Base-by-base conservation (phyloP, 1,140 invertebrate species). In the Nebria ingens region DNA sequence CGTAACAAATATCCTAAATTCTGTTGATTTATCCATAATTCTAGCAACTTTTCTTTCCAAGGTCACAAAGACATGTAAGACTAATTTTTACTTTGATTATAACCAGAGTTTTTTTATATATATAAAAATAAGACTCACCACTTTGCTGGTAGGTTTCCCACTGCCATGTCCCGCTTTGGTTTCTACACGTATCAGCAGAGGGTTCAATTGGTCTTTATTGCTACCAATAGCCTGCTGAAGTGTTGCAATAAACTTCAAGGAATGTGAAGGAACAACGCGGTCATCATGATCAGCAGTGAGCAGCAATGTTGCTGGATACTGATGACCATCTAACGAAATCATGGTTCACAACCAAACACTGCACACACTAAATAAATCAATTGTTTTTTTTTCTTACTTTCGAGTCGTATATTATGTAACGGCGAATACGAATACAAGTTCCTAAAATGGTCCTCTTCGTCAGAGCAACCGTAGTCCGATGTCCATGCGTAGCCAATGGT, bases 211-310 rank as follows among this genome's bases (percentile, higher is more conserved):
- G 58, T 79, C 74, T 1, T 79, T 64, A 15, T 79, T 67, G 40
- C 73, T 69, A 45, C 83, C 80, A 40, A 92, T 70, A 20, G 74
- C 77, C 63, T 93, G 73, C 67, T 99, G 97, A 45, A 99, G 72
- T 63, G 91, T 81, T 0, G 97, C 93, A 54, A 94, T 89, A 66
- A 90, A 92, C 75, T 99, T 99, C 2, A 97, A 79, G 54, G 93
- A 95, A 73, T 98, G 96, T 54, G 94, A 79, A 23, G 94, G 94
- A 53, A 96, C 93, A 53, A 98, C 95, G 58, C 96, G 82, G 76
- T 98, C 96, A 76, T 99, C 96, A 71, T 99, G 97, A 78, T 98
- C 95, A 15, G 91, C 97, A 19, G 96, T 98, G 54, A 94, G 69
- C 23, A 98, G 76, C 19, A 99, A 72, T 2, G 85, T 88, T 3